Base-by-base conservation (phyloP, 2,888 invertebrate genomes). In the Polia nebulosa region DNA sequence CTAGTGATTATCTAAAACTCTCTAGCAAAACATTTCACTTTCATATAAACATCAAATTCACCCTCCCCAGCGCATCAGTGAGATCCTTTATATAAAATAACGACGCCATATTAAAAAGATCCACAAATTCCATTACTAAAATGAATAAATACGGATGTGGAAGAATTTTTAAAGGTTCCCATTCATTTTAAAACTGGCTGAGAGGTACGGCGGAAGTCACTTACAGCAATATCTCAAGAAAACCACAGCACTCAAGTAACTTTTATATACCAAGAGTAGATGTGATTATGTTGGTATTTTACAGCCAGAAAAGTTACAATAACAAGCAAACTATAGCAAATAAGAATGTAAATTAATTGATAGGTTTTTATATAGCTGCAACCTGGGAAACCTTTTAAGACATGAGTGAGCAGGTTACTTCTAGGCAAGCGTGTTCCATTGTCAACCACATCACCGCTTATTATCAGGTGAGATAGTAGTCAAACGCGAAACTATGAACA, bases 61-160 rank as follows among this genome's bases (percentile, higher is more conserved):
- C 22, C 17, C 34, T n/a, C 15, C 56, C 11, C 15, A 57, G 39
- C 8, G 32, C 9, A 58, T 44, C 44, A 17, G 9, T 13, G 17
- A 17, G 15, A 49, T 56, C 13, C 9, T 56, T 49, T 65, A 20
- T 39, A 52, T 25, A 79, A 82, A 80, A 72, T 47, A 75, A 75
- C 63, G 74, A 59, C 81, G 78, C 71, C 72, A 81, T 82, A 79
- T 82, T 81, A 70, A 75, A 81, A 83, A 52, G 77, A 84, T 82
- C 81, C 82, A 83, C 82, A 87, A 87, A 89, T 86, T 90, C 88
- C 87, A 89, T 91, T 90, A 89, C 82, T 80, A 77, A 87, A 89
- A 89, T 88, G 87, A 90, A 87, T 89, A 89, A 90, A 89, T 85
- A 88, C 82, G 74, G 76, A 70, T 77, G 74, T 80, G 79, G 77